Evolutionary conservation across 1,140 invertebrate species (phyloP).

Genomic region (Carcinoscorpius rotundicauda): DNA sequence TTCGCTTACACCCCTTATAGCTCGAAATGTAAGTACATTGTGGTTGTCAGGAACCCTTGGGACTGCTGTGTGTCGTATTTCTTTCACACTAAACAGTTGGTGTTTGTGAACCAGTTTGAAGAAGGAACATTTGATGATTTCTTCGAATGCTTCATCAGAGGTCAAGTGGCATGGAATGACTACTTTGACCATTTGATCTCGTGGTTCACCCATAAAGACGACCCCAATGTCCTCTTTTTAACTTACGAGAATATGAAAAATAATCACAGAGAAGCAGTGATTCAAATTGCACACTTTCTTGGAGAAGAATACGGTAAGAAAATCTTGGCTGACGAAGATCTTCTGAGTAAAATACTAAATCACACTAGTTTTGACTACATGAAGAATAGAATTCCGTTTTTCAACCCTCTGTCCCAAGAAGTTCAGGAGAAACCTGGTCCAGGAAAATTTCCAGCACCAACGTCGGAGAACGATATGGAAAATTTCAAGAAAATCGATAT

Average conservation of each 20-base stretch:
- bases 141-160: conserved; percentile 28
- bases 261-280: conserved; percentile 1
- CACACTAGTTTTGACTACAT: neutral
- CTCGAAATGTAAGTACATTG: conserved; percentile 9
- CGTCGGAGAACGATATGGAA: neutral
- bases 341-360: no score
- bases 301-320: conserved; percentile 14
- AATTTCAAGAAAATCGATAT: neutral
- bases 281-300: conserved; percentile 29
- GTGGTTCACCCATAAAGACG: conserved; percentile 25
- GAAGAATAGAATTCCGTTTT: neutral
- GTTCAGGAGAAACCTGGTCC: no score
- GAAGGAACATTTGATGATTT: conserved; percentile 30
- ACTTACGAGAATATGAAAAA: conserved; percentile 15
- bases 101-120: neutral
- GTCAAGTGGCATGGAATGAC: conserved; percentile 29
- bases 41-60: conserved; percentile 8
- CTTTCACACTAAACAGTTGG: conserved; percentile 4
- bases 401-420: no score
- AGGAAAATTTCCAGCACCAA: no score
- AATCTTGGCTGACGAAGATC: neutral
- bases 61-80: conserved; percentile 14
- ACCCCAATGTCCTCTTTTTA: conserved; percentile 30
- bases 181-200: conserved; percentile 29
- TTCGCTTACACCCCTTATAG: conserved; percentile 2